Evolutionary conservation across 2,797 vertebrate genomes (phyloP).

Genomic region (Propithecus deckenii): DNA sequence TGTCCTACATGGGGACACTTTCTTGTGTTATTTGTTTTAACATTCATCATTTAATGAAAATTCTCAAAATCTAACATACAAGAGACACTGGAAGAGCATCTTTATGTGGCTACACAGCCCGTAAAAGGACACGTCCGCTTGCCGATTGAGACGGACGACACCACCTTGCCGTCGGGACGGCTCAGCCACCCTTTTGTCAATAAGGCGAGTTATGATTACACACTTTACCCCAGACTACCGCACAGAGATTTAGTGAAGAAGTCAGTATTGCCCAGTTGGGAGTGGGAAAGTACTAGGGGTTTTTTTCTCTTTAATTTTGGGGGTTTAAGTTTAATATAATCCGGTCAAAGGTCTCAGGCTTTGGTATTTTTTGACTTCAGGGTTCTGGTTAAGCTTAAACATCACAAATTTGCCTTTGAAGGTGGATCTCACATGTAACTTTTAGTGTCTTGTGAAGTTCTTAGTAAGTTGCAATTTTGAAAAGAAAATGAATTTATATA

Average conservation of each 20-base stretch:
- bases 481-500: background rate
- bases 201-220: background rate
- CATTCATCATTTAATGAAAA: background rate
- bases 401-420: constrained; percentile 6
- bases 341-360: background rate
- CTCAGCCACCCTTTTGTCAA: background rate
- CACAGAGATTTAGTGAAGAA: background rate
- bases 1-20: background rate
- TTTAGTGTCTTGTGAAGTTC: background rate
- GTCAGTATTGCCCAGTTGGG: background rate
- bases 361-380: background rate
- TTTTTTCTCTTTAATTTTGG: background rate
- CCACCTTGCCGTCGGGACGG: rapidly evolving
- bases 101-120: background rate
- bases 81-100: background rate
- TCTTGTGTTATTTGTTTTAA: background rate
- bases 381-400: background rate
- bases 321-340: background rate
- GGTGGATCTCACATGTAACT: background rate
- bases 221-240: background rate
- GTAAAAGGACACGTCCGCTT: background rate
- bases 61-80: background rate
- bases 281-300: background rate
- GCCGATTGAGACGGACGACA: background rate
- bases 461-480: background rate